Conservation (phyloP, 2,888 invertebrate genomes). For the Argyresthia goedartella region DNA sequence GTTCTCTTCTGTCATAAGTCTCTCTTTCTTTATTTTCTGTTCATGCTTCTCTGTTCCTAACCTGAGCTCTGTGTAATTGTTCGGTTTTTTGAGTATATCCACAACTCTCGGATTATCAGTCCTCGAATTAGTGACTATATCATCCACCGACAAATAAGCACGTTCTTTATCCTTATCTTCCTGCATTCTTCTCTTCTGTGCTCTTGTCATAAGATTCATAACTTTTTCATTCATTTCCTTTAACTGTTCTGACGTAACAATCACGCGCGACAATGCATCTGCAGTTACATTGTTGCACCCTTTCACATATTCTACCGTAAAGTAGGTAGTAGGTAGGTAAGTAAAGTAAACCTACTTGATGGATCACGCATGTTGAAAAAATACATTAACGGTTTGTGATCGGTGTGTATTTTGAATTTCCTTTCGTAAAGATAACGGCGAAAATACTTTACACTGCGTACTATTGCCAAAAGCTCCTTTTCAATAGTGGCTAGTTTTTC, state of each 20-base stretch:
- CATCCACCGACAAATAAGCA: neutral
- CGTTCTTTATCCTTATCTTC: neutral
- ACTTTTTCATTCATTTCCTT: slow-evolving; percentile 6
- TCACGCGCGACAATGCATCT: slow-evolving; percentile 6
- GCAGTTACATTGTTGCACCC: slow-evolving; percentile 5
- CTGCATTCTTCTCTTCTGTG: slow-evolving; percentile 5
- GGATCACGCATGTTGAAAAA: neutral
- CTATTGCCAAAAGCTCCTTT: slow-evolving; percentile 2
- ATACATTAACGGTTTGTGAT: slow-evolving; percentile 1
- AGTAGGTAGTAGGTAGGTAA: neutral
- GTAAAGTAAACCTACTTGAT: neutral
- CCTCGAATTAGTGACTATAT: neutral
- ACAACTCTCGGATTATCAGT: neutral
- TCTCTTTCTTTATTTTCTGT: neutral
- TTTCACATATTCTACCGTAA: neutral
- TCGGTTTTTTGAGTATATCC: neutral
- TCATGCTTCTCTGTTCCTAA: neutral
- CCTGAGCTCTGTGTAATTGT: neutral
- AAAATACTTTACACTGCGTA: neutral
- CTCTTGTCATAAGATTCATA: slow-evolving; percentile 10
- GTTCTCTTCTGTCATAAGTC: neutral
- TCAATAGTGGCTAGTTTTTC: slow-evolving; percentile 2
- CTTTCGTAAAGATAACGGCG: slow-evolving; percentile 1
- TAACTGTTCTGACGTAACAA: slow-evolving; percentile 11
- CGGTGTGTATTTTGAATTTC: neutral